Evolutionary conservation across 2,797 vertebrate species (phyloP), one percentile per base, ranked within the genome.

Genomic region (Lacerta agilis): DNA sequence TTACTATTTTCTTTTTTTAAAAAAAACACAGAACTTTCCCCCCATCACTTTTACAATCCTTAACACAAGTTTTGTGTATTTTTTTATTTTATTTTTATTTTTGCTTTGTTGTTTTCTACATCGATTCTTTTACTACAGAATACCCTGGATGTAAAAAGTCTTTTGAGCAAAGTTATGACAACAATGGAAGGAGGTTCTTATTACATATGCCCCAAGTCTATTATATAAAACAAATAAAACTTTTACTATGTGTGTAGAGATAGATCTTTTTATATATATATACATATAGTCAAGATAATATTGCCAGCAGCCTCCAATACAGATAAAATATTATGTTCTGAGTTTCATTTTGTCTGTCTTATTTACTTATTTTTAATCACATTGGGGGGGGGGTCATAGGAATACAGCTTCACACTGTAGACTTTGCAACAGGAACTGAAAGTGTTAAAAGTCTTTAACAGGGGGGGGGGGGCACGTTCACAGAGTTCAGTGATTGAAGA

Each of bases 21-120:
- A 92, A 93, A 94, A 87, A 75, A n/a, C 55, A 86, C 9, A 86
- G 8, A 55, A 45, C 89, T 13, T 11, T 38, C 2, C 9, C 49
- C 58, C n/a, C 91, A 96, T 94, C 95, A 92, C 95, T 96, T 89
- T 96, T 90, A 95, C 96, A 95, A 73, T 95, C 95, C 49, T 95
- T 95, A 95, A 81, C 89, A 95, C 93, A 92, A 87, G 92, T 86
- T 93, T 82, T 79, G 91, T 92, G 88, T 92, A 83, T 92, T 76
- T 67, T 79, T 36, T 80, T 23, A 36, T 73, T 38, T 73, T 33
- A 93, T 93, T 43, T 67, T 8, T n/a, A n/a, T n/a, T n/a, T n/a
- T n/a, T n/a, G n/a, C 2, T 0, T 8, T 9, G 7, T 4, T 33
- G 9, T 71, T 89, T 78, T 92, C 94, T 92, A 95, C 95, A 88